Percentiles rank a stretch among this genome's conserved stretches.
Evolutionary conservation across 37 sponge, comb jelly and placozoan genomes (phyloP).

Genomic region (Dysidea cf. avara): DNA sequence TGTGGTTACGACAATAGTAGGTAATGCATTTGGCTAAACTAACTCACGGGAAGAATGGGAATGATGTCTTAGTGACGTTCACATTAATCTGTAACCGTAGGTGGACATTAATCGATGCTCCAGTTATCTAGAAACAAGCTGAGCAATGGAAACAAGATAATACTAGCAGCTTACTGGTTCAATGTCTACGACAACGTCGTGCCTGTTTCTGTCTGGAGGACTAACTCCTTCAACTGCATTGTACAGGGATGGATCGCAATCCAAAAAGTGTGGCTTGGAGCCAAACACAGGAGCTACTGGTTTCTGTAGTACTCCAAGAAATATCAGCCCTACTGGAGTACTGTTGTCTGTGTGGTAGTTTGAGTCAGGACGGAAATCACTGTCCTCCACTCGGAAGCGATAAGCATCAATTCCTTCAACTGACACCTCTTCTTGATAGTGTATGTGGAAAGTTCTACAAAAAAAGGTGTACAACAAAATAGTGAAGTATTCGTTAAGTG

Average conservation of each 20-base stretch:
- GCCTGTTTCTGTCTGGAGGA: constrained; percentile 26
- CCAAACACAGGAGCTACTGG: constrained; percentile 68
- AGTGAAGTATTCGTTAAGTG: too few relatives aligned
- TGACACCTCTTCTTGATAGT: constrained; percentile 19
- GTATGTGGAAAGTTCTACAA: constrained; percentile 36
- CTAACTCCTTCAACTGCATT: constrained; percentile 36
- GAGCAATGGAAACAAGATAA: too few relatives aligned
- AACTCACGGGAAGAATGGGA: too few relatives aligned
- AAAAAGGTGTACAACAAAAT: too few relatives aligned
- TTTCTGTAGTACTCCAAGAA: constrained; percentile 52
- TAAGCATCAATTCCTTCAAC: constrained; percentile 51
- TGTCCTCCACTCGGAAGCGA: constrained; percentile 38
- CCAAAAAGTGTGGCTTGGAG: constrained; percentile 86
- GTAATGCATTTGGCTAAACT: too few relatives aligned
- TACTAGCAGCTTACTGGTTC: constrained; percentile 45
- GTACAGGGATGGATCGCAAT: constrained; percentile 57
- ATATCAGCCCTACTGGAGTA: constrained; percentile 68
- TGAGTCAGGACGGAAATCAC: constrained; percentile 45
- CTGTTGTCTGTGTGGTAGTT: constrained; percentile 28
- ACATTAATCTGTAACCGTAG: too few relatives aligned
- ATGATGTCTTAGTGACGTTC: too few relatives aligned
- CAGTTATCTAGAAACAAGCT: too few relatives aligned
- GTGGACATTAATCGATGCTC: too few relatives aligned
- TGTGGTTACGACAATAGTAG: too few relatives aligned
- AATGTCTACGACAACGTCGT: constrained; percentile 59